phyloP scores from a whole-genome alignment of 92 coral and sea anemone genomes.

The Anthopleura xanthogrammica region DNA sequence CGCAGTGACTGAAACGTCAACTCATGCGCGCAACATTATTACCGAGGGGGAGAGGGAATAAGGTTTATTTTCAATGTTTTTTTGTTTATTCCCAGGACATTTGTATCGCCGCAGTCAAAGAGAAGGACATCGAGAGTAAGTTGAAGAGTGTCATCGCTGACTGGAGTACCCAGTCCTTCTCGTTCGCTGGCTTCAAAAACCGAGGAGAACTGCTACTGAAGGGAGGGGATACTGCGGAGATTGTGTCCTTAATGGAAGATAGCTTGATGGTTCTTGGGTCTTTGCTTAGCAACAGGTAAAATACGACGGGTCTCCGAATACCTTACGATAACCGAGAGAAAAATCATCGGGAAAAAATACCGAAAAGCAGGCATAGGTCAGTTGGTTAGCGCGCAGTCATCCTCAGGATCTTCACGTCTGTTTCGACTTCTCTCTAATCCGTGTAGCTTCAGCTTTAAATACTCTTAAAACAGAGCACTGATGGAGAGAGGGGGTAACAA shows the following conservation, averaged over 20 bases:
- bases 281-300: conserved; percentile 92
- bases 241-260: conserved; percentile 97
- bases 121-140: conserved; percentile 94
- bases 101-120: conserved; percentile 98
- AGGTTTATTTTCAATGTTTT: not conserved
- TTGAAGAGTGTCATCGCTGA: conserved; percentile 91
- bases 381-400: too few relatives aligned
- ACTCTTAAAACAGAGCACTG: too few relatives aligned
- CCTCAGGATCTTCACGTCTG: too few relatives aligned
- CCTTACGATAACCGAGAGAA: not conserved
- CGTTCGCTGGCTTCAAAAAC: conserved; percentile 86
- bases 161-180: conserved; percentile 94
- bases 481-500: too few relatives aligned
- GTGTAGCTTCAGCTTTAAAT: too few relatives aligned
- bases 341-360: not conserved
- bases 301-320: not conserved
- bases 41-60: not conserved
- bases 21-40: not conserved
- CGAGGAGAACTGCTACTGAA: conserved; percentile 92
- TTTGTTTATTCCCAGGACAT: conserved; percentile 59
- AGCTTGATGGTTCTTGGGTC: conserved; percentile 96
- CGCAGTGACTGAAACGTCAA: not conserved
- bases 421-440: too few relatives aligned
- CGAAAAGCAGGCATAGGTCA: not conserved
- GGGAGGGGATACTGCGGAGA: conserved; percentile 92